Base-by-base conservation (phyloP, 2,797 vertebrate species). In the Enteromius thamalakanensis region DNA sequence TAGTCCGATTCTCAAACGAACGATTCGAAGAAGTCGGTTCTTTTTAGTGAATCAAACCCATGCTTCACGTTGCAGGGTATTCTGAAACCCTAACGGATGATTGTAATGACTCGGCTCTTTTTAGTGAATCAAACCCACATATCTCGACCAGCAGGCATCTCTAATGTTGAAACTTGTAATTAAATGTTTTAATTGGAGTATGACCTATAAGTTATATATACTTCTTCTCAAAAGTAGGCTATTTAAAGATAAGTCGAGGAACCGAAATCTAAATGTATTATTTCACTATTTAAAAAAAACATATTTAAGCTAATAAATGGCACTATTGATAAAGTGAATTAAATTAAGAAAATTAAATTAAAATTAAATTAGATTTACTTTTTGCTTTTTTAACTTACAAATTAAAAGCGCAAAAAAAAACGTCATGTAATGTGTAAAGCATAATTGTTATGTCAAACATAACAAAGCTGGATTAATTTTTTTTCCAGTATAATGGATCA, bases 131-230 rank as follows among this genome's bases (percentile, higher is more conserved):
- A 26, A 29, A 67, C 34, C 10, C 5, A 55, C 17, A 65, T 4
- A 40, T 9, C 2, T 49, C 11, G 49, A 34, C 29, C 12, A 32
- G 17, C 7, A 21, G 49, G 6, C 49, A 7, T 34, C 40, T 37
- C n/a, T 47, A 17, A 3, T 37, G 19, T 58, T 40, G 51, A 76
- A 76, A 76, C 42, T 58, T 58, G 51, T 42, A 76, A 60, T 60
- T 9, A 47, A n/a, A 47, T 19, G 2, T 10, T 26, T 5, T 40
- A 8, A 12, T 34, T 17, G 11, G 5, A 9, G 29, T 65, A 7
- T 32, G 4, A 5, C 6, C 1, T 14, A 49, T 5, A 37, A 2
- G 1, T 37, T 15, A 29, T 32, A 15, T 3, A 64, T 64, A 77
- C 21, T 49, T 47, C 58, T 12, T 1, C 23, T 19, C n/a, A 77